These are phyloP conservation scores for Formica selysi DNA, from an alignment of 1,140 invertebrate genomes.

Conservation along the genomic window DNA sequence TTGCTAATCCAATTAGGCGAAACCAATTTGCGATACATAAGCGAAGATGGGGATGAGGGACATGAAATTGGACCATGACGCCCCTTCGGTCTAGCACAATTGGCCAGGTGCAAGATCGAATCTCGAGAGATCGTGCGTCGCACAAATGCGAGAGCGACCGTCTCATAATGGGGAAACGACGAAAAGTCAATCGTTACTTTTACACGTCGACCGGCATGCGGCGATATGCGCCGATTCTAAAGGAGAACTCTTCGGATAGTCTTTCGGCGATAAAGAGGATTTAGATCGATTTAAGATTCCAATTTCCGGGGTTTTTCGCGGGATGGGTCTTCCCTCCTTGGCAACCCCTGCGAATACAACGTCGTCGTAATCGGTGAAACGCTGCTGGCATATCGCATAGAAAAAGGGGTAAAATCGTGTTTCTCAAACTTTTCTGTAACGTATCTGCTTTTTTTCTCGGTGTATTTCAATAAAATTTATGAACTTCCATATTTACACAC, in stretches of 20 bases:
- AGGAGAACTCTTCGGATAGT: constrained; percentile 65
- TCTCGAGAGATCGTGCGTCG: constrained; percentile 41
- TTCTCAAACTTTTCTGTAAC: constrained; percentile 41
- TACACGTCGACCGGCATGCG: constrained; percentile 62
- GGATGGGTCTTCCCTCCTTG: constrained; percentile 3
- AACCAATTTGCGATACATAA: constrained; percentile 31
- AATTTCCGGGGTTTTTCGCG: constrained; percentile 78
- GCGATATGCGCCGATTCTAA: constrained; percentile 51
- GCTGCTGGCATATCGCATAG: constrained; percentile 66
- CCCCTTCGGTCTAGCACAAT: background rate
- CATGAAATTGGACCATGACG: constrained; percentile 2
- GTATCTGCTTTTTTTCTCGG: no score
- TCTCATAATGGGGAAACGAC: constrained; percentile 62
- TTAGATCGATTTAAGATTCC: constrained; percentile 83
- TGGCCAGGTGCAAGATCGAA: constrained; percentile 48
- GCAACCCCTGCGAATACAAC: constrained; percentile 51
- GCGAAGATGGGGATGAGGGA: constrained; percentile 1
- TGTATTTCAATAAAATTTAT: constrained; percentile 3
- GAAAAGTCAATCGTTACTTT: constrained; percentile 64
- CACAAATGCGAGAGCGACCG: background rate
- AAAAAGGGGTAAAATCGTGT: constrained; percentile 63
- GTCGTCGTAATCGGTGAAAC: constrained; percentile 54
- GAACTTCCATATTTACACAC: background rate
- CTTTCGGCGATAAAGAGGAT: constrained; percentile 77
- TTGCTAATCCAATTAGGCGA: constrained; percentile 47